These are phyloP conservation scores for Tetanocera ferruginea DNA, from an alignment of 2,888 invertebrate species.

Conservation along the genomic window DNA sequence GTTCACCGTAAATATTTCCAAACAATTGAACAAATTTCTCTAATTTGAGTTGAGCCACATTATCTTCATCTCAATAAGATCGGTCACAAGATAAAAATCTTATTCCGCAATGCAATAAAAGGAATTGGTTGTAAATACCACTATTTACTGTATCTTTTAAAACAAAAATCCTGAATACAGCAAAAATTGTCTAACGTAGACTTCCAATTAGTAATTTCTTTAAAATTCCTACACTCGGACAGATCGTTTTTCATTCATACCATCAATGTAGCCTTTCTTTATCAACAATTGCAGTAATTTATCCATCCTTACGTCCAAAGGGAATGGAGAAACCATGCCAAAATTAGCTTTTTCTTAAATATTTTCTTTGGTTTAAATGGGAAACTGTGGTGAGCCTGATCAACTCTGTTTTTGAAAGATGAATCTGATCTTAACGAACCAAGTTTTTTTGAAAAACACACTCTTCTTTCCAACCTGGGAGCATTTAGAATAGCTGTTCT, in stretches of 20 bases:
- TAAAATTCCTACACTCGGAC: neutral
- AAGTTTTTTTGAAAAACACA: neutral
- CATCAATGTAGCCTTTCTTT: neutral
- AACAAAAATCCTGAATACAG: neutral
- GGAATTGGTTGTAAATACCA: neutral
- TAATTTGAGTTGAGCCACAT: neutral
- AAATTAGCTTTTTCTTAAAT: neutral
- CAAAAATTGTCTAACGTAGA: neutral
- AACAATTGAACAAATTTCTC: neutral
- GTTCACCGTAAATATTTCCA: neutral
- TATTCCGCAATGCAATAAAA: neutral
- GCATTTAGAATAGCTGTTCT: constrained; percentile 9
- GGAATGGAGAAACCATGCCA: neutral
- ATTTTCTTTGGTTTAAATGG: neutral
- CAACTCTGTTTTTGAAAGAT: neutral
- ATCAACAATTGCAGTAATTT: neutral
- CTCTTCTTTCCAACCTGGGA: neutral
- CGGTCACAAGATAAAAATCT: neutral
- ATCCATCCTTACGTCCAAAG: neutral
- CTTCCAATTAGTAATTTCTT: neutral
- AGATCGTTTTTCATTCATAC: neutral
- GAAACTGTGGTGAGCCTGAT: neutral
- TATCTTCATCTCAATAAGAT: neutral
- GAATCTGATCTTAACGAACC: neutral
- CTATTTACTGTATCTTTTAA: neutral